Conservation (phyloP, 2,797 vertebrate genomes). For the Leptatherina wallacei region DNA sequence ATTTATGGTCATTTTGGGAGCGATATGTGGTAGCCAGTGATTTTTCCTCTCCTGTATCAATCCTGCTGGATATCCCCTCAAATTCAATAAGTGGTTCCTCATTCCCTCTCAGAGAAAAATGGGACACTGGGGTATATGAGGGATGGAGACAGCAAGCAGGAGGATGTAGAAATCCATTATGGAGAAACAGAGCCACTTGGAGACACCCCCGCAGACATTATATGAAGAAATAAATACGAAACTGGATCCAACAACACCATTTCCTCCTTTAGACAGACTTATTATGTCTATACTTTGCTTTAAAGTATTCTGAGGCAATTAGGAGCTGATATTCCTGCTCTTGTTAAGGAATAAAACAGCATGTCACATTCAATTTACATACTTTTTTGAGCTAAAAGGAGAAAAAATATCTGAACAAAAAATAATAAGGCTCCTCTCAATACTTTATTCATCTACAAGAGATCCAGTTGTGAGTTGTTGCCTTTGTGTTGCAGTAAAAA, state of each 20-base stretch:
- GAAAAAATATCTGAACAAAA: neutral
- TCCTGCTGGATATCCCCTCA: constrained; percentile 69
- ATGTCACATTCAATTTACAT: constrained; percentile 29
- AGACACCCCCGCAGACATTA: constrained; percentile 37
- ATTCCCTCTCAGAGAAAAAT: constrained; percentile 58
- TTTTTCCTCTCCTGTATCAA: constrained; percentile 45
- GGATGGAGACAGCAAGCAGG: constrained; percentile 43
- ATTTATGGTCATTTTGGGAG: constrained; percentile 70
- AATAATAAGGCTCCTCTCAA: constrained; percentile 7
- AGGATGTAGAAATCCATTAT: constrained; percentile 60
- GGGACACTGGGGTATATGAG: constrained; percentile 55
- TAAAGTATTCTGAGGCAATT: constrained; percentile 30
- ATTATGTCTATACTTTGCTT: constrained; percentile 38
- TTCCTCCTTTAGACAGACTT: constrained; percentile 39
- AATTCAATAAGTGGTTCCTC: constrained; percentile 75
- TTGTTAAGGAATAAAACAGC: constrained; percentile 12
- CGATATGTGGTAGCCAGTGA: constrained; percentile 44
- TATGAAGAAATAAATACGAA: constrained; percentile 66
- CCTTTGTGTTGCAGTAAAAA: constrained; percentile 56
- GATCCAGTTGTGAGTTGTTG: constrained; percentile 54
- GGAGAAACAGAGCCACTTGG: constrained; percentile 35
- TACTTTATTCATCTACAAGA: constrained; percentile 36
- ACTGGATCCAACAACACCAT: constrained; percentile 35
- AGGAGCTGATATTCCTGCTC: constrained; percentile 29
- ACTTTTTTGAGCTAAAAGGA: neutral